phyloP scores from a whole-genome alignment of 64 coral and sea anemone species.

The Platygyra sinensis region DNA sequence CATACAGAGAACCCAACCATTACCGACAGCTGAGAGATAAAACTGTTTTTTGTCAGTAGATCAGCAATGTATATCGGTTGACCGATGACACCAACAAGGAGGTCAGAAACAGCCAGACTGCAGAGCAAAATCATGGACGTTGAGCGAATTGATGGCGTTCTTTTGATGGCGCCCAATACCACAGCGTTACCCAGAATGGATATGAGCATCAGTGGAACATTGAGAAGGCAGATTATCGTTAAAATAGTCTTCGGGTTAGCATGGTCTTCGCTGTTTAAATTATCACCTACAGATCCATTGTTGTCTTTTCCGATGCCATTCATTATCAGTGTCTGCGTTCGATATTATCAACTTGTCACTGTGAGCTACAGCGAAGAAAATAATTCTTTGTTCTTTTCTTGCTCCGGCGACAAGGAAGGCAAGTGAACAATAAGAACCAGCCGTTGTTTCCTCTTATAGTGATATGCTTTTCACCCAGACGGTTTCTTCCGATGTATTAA shows the following conservation, averaged over 20 bases:
- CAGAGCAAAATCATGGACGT: background rate
- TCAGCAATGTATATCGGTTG: too few species aligned
- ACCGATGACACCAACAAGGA: too few species aligned
- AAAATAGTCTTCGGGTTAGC: background rate
- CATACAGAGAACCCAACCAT: constrained; percentile 31
- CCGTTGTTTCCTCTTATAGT: too few species aligned
- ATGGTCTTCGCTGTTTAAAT: background rate
- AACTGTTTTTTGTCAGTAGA: background rate
- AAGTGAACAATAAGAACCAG: too few species aligned
- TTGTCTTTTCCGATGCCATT: background rate
- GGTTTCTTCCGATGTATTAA: too few species aligned
- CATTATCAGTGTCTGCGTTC: background rate
- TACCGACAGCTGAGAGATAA: background rate
- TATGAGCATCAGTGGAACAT: constrained; percentile 21
- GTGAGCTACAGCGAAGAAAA: too few species aligned
- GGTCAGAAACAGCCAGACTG: too few species aligned
- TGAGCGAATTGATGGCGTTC: constrained; percentile 26
- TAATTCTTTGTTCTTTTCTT: too few species aligned
- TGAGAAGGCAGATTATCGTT: background rate
- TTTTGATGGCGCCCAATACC: background rate
- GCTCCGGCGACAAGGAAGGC: too few species aligned
- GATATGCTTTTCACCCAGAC: too few species aligned
- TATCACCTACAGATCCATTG: background rate
- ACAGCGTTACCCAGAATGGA: constrained; percentile 41
- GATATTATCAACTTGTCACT: too few species aligned